phyloP scores from a whole-genome alignment of 2,888 invertebrate species.

The Bombylius major region DNA sequence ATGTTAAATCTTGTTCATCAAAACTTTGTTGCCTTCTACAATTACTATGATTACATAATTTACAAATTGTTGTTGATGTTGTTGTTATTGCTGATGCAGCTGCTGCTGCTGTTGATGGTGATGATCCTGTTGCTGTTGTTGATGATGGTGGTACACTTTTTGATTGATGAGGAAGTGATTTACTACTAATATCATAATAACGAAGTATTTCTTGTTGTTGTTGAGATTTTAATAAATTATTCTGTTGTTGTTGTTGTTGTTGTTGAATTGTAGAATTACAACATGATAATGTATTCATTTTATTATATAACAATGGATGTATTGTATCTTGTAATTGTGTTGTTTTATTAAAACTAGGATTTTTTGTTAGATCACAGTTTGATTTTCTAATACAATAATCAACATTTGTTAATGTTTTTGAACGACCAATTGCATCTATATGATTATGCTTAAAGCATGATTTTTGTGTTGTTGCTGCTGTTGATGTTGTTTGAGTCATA shows the following conservation, averaged over 20 bases:
- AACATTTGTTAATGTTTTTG: conserved; percentile 14
- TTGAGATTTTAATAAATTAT: background rate
- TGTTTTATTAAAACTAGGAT: conserved; percentile 13
- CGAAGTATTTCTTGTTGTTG: background rate
- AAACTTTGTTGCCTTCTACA: conserved; percentile 31
- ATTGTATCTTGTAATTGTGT: background rate
- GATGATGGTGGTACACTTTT: background rate
- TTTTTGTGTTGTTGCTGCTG: conserved; percentile 19
- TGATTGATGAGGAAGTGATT: conserved; percentile 6
- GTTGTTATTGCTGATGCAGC: too few relatives aligned
- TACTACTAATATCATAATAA: background rate
- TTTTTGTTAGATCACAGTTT: conserved; percentile 17
- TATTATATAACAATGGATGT: conserved; percentile 1
- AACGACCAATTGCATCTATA: conserved; percentile 18
- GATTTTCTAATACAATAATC: conserved; percentile 15
- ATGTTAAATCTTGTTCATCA: conserved; percentile 23
- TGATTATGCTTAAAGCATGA: conserved; percentile 35
- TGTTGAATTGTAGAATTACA: background rate
- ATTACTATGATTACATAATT: conserved; percentile 32
- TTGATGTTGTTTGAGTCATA: conserved; percentile 1
- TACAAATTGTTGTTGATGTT: conserved; percentile 20
- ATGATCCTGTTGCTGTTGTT: background rate
- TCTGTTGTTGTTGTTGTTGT: background rate
- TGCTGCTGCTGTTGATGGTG: conserved; percentile 4
- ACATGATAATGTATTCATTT: conserved; percentile 4